Evolutionary conservation across 2,888 invertebrate genomes (phyloP), one percentile per base, ranked within the genome.

Genomic region (Nipponacmea schrenckii): DNA sequence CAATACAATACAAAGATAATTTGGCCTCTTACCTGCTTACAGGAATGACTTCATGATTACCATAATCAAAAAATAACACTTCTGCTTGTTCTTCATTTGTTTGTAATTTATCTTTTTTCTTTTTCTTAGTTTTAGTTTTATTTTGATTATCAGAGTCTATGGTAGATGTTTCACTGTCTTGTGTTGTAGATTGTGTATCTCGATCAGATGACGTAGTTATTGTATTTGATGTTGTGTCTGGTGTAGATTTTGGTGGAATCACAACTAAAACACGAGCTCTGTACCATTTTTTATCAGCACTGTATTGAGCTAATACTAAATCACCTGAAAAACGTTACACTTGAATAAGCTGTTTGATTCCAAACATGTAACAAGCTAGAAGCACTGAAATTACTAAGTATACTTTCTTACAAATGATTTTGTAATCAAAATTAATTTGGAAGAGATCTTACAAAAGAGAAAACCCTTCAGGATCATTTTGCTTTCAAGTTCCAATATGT

Each of bases 51-150:
- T 96, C 95, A 62, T 92, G 90, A 84, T 95, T 95, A 0, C 96
- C 96, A 84, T 94, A 96, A 89, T 96, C 96, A 0, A 96, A 91
- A 88, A 94, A 95, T 68, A 91, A 90, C 0, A 95, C 90, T 80
- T 90, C 82, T 17, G 86, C 82, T 46, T 74, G 68, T 56, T 56
- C 56, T 24, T 56, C 56, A 56, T 56, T 56, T 24, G 20, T 73
- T 77, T n/a, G 74, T 73, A 7, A 67, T 74, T 44, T 74, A 68
- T 10, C 63, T 64, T 14, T 73, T 70, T 26, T 64, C 68, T 50
- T 68, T 64, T 12, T 64, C 56, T 24, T 69, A 62, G 0, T 46
- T 20, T 65, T n/a, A 15, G 48, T 31, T 46, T 48, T 63, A 20
- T 63, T 66, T 39, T 26, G 65, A 69, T 71, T 73, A 20, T 39